Percentiles rank a stretch among this genome's conserved stretches.
These are phyloP conservation scores for Stegodyphus dumicola DNA, from an alignment of 1,140 invertebrate genomes.

Conservation along the genomic window DNA sequence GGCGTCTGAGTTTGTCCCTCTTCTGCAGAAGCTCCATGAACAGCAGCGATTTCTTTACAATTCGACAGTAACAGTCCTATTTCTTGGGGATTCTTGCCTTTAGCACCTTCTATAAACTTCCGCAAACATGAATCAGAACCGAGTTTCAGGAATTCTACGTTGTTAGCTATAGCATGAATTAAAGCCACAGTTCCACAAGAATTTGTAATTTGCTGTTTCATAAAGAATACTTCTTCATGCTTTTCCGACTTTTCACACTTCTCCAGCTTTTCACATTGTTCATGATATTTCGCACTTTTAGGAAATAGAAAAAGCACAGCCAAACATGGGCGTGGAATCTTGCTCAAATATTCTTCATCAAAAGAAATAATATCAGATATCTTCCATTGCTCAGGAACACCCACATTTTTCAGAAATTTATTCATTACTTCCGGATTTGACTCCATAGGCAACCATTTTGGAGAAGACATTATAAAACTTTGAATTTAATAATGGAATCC, in stretches of 20 bases:
- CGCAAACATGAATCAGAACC: slow-evolving; percentile 78
- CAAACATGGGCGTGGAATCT: slow-evolving; percentile 85
- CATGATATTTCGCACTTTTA: slow-evolving; percentile 71
- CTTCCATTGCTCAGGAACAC: slow-evolving; percentile 82
- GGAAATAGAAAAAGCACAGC: slow-evolving; percentile 91
- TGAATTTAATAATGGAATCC: no score
- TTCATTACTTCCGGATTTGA: slow-evolving; percentile 86
- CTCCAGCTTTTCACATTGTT: slow-evolving; percentile 75
- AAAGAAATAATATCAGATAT: slow-evolving; percentile 90
- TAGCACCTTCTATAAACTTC: slow-evolving; percentile 80
- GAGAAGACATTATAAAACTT: slow-evolving; percentile 55
- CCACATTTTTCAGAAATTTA: slow-evolving; percentile 84
- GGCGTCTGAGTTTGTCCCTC: slow-evolving; percentile 70
- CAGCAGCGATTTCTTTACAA: slow-evolving; percentile 75
- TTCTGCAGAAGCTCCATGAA: slow-evolving; percentile 82
- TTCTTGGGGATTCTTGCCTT: slow-evolving; percentile 77
- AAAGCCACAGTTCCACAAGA: slow-evolving; percentile 96
- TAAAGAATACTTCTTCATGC: slow-evolving; percentile 81
- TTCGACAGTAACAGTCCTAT: slow-evolving; percentile 71
- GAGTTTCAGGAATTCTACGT: slow-evolving; percentile 68
- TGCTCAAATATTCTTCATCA: slow-evolving; percentile 83
- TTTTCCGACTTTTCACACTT: slow-evolving; percentile 71
- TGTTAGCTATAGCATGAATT: slow-evolving; percentile 80
- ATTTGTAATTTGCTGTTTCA: slow-evolving; percentile 93
- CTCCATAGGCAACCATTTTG: slow-evolving; percentile 83